A percentile compares a stretch with the other conserved stretches of the same genome.
Conservation (phyloP, 1,140 invertebrate genomes). For the Samia ricini region DNA sequence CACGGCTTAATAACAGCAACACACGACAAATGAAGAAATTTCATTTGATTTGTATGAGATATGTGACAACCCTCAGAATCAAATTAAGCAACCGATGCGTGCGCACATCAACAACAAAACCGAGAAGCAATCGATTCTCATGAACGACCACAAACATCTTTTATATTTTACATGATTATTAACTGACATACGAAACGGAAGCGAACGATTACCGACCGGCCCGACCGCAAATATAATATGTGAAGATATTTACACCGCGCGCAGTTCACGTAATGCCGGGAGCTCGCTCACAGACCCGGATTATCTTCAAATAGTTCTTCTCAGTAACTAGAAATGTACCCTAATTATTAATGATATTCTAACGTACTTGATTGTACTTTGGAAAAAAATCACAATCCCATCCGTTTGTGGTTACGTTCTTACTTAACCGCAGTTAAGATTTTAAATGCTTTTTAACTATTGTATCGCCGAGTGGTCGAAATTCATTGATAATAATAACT, state of each 20-base stretch:
- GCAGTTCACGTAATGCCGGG: conserved; percentile 5
- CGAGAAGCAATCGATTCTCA: conserved; percentile 52
- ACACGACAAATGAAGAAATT: too few relatives aligned
- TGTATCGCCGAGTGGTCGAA: too few relatives aligned
- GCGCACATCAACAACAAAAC: not conserved
- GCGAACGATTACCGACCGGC: conserved; percentile 28
- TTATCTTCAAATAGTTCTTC: not conserved
- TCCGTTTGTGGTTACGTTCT: too few relatives aligned
- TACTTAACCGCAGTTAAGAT: too few relatives aligned
- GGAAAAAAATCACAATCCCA: too few relatives aligned
- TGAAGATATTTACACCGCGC: conserved; percentile 10
- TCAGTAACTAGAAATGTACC: too few relatives aligned
- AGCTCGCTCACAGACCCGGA: not conserved
- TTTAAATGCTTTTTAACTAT: too few relatives aligned
- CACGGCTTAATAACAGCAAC: too few relatives aligned
- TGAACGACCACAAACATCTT: conserved; percentile 53
- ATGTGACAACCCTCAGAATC: not conserved
- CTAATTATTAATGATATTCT: too few relatives aligned
- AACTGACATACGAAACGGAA: conserved; percentile 67
- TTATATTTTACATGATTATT: conserved; percentile 51
- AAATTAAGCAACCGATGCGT: not conserved
- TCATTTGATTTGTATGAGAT: too few relatives aligned
- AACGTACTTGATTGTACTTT: too few relatives aligned
- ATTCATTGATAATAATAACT: too few relatives aligned
- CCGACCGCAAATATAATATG: conserved; percentile 40